Conservation (phyloP, 2,888 invertebrate genomes). For the Hyles lineata region DNA sequence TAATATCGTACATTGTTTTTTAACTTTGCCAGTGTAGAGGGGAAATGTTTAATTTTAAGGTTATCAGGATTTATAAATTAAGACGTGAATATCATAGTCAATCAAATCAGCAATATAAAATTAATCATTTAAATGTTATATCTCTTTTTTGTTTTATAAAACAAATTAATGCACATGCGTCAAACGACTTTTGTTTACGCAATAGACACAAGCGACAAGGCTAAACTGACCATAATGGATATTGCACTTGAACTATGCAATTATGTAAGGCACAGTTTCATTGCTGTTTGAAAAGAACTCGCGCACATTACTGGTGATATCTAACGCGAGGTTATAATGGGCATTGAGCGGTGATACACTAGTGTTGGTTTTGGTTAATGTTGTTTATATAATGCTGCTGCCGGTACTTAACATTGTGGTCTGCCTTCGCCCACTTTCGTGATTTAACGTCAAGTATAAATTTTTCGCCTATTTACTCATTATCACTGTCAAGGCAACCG, state of each 20-base stretch:
- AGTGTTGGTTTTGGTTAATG: constrained; percentile 3
- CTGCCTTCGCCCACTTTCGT: constrained; percentile 32
- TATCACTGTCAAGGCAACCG: constrained; percentile 48
- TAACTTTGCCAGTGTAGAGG: background rate
- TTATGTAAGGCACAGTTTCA: background rate
- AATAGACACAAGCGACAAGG: constrained; percentile 8
- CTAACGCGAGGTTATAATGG: constrained; percentile 2
- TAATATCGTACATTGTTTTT: background rate
- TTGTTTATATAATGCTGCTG: constrained; percentile 5
- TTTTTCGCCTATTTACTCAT: constrained; percentile 38
- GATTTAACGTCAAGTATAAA: constrained; percentile 16
- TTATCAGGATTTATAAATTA: background rate
- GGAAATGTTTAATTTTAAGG: background rate
- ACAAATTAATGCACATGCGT: background rate
- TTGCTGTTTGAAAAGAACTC: background rate
- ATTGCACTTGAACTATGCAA: constrained; percentile 22
- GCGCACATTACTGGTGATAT: background rate
- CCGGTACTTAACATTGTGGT: constrained; percentile 28
- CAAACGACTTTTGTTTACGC: constrained; percentile 6
- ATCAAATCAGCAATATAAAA: too few species aligned
- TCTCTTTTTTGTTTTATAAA: background rate
- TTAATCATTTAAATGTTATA: too few species aligned
- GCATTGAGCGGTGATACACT: background rate
- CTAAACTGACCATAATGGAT: background rate
- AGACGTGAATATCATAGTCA: too few species aligned